A percentile compares a stretch with the other conserved stretches of the same genome.
phyloP scores from a whole-genome alignment of 2,797 vertebrate species.

The Holocentrus rufus region DNA sequence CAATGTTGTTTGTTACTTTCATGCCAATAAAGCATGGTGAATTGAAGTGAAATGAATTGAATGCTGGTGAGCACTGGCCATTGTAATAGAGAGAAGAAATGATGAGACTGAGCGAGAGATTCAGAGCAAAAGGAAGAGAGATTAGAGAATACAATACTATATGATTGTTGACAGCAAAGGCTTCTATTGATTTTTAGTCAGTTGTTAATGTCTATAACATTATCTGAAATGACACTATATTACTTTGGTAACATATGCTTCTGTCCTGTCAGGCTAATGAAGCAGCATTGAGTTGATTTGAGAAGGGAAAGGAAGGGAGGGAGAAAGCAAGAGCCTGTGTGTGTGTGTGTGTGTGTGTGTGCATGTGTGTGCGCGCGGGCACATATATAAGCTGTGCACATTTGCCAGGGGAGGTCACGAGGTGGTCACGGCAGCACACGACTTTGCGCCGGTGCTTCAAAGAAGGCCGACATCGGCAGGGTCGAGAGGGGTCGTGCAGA shows the following conservation, averaged over 20 bases:
- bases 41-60: conserved; percentile 43
- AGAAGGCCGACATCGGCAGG: conserved; percentile 4
- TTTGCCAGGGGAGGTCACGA: conserved; percentile 5
- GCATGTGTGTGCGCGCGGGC: neutral
- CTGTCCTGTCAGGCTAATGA: conserved; percentile 29
- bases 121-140: conserved; percentile 12
- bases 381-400: neutral
- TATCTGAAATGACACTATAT: conserved; percentile 10
- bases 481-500: conserved; percentile 7
- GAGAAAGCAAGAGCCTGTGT: neutral
- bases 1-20: conserved; percentile 20
- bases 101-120: conserved; percentile 35
- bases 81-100: conserved; percentile 53
- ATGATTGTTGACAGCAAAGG: conserved; percentile 23
- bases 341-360: conserved; percentile 9
- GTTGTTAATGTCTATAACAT: conserved; percentile 36
- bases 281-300: conserved; percentile 1
- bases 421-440: conserved; percentile 2
- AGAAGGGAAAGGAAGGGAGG: neutral
- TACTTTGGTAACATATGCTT: conserved; percentile 7
- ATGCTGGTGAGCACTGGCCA: conserved; percentile 7
- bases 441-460: neutral
- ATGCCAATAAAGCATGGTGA: conserved; percentile 25
- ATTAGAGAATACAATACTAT: conserved; percentile 23
- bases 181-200: conserved; percentile 5